Percentiles rank a stretch among this genome's conserved stretches.
phyloP scores from a whole-genome alignment of 2,113 vertebrate species.

The Aphelocoma coerulescens region DNA sequence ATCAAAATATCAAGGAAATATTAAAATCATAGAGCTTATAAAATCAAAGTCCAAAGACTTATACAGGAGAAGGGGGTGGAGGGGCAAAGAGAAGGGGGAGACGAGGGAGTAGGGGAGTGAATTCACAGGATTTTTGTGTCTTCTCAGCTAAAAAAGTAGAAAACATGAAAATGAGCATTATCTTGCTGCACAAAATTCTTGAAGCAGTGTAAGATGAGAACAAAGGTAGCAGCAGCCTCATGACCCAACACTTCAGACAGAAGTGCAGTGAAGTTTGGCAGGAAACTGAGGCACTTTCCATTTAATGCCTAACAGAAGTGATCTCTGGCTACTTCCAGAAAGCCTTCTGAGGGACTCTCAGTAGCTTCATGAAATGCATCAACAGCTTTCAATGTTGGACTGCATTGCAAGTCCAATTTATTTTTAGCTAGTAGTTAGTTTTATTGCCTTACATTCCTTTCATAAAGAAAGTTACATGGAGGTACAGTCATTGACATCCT shows the following conservation, averaged over 20 bases:
- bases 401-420: neutral
- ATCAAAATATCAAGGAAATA: neutral
- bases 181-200: neutral
- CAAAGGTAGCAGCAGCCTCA: neutral
- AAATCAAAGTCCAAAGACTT: neutral
- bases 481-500: neutral
- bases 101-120: neutral
- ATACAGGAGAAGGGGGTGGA: neutral
- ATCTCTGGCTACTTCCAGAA: neutral
- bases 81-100: neutral
- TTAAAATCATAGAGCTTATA: neutral
- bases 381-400: neutral
- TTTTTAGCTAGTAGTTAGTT: constrained; percentile 17
- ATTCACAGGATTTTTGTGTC: neutral
- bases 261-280: neutral
- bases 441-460: constrained; percentile 1
- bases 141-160: neutral
- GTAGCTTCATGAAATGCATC: neutral
- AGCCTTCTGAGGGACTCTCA: neutral
- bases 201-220: neutral
- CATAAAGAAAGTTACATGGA: neutral
- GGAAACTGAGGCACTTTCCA: neutral
- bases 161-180: neutral
- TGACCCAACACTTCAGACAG: neutral
- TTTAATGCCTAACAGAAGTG: neutral